phyloP scores from a whole-genome alignment of 2,113 vertebrate species.

The Oceanodroma tethys region DNA sequence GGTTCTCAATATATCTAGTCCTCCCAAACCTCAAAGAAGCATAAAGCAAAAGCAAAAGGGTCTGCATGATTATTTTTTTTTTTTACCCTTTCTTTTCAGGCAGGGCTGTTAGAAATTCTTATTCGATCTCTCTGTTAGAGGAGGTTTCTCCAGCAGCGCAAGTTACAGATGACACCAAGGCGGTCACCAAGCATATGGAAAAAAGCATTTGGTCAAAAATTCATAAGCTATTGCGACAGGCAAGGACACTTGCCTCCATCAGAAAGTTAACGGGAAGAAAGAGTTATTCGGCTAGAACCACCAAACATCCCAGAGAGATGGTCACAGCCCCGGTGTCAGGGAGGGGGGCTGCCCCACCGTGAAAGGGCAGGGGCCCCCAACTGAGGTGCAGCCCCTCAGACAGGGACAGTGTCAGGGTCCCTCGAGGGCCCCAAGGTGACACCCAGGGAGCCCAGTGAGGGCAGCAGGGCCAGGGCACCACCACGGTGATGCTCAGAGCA shows the following conservation, averaged over 20 bases:
- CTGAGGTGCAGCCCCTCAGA: neutral
- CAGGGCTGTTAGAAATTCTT: neutral
- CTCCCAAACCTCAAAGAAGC: neutral
- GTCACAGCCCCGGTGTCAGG: neutral
- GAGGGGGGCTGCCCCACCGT: neutral
- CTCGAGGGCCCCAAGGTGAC: too few relatives aligned
- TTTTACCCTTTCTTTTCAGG: neutral
- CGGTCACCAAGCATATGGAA: fast-evolving
- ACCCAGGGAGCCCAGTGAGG: neutral
- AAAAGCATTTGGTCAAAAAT: neutral
- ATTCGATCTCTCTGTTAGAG: neutral
- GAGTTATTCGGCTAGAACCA: neutral
- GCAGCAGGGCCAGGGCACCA: neutral
- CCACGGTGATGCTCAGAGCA: neutral
- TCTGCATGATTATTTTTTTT: neutral
- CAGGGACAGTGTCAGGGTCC: neutral
- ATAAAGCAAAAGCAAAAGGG: neutral
- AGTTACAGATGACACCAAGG: neutral
- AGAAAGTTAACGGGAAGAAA: neutral
- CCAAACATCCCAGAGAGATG: neutral
- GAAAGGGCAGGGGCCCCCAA: neutral
- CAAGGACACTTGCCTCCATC: neutral
- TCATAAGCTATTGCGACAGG: neutral
- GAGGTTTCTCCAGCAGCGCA: neutral
- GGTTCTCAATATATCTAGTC: neutral